Evolutionary conservation across 2,113 vertebrate species (phyloP), one percentile per base, ranked within the genome.

Genomic region (Varanus salvator): DNA sequence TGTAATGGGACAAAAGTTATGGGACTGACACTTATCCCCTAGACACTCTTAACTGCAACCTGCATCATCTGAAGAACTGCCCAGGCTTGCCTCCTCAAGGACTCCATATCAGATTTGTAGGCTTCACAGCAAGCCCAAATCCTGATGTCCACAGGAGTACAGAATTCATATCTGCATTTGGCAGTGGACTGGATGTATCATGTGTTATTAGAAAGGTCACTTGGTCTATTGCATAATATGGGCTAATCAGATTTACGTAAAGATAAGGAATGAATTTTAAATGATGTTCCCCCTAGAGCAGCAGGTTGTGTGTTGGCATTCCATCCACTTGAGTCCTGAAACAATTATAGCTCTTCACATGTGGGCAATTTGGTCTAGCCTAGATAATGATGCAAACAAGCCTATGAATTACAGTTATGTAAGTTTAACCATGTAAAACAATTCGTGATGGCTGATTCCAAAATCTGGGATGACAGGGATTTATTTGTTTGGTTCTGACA

Each of bases 191-290:
- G 15, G 38, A 86, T 38, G 68, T 86, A 52, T 90, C 29, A 44
- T 48, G 84, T 60, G 48, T 27, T 54, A 6, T 44, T 52, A 52
- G 66, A 77, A 44, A 84, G 81, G 75, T 85, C 19, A 31, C 64
- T 29, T 84, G 48, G 29, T 57, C 83, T 85, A n/a, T 69, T 23
- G 29, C 75, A 21, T 89, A 86, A 86, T 68, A 23, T 85, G 29
- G 3, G 80, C 38, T 50, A 44, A 8, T 31, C 44, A 31, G 3
- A 82, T 23, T 77, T 15, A 69, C 80, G 89, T n/a, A n/a, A 89
- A 84, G 52, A 68, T 86, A 64, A 86, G 3, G 48, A 90, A 44
- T 60, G 21, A 89, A 87, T 88, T 81, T 86, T 34, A 31, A 38
- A 19, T 1, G 27, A 25, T 78, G 23, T 85, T 90, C 31, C 69